phyloP scores from a whole-genome alignment of 2,113 vertebrate species.

The Ardeotis arabs region DNA sequence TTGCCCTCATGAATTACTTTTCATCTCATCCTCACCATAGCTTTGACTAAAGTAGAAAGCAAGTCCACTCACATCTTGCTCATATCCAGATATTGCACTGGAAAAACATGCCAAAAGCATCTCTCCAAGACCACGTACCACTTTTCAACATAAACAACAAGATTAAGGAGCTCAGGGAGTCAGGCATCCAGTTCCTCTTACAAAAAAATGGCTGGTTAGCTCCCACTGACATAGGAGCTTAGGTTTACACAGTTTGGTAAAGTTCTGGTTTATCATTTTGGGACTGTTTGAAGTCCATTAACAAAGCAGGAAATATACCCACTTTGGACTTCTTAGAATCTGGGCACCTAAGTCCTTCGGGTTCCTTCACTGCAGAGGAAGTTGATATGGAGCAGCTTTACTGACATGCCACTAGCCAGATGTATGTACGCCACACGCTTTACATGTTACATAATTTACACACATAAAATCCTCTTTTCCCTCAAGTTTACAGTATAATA shows the following conservation, averaged over 20 bases:
- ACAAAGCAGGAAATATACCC: not conserved
- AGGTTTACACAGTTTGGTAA: not conserved
- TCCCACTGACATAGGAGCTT: not conserved
- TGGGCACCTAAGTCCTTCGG: not conserved
- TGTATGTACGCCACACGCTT: not conserved
- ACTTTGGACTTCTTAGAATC: not conserved
- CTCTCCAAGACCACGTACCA: not conserved
- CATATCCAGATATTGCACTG: not conserved
- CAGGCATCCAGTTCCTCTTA: not conserved
- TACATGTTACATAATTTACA: not conserved
- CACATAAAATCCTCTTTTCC: not conserved
- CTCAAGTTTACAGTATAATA: not conserved
- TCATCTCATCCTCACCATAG: not conserved
- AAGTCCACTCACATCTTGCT: not conserved
- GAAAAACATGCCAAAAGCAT: not conserved
- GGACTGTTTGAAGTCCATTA: not conserved
- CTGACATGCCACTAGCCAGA: not conserved
- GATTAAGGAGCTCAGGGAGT: not conserved
- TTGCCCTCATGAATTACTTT: not conserved
- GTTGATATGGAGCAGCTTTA: not conserved
- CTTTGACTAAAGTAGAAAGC: not conserved
- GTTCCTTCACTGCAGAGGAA: not conserved
- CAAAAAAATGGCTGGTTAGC: not conserved
- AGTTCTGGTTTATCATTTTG: not conserved
- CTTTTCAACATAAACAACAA: not conserved